phyloP scores from a whole-genome alignment of 1,140 invertebrate genomes.

The Drosophila azteca region DNA sequence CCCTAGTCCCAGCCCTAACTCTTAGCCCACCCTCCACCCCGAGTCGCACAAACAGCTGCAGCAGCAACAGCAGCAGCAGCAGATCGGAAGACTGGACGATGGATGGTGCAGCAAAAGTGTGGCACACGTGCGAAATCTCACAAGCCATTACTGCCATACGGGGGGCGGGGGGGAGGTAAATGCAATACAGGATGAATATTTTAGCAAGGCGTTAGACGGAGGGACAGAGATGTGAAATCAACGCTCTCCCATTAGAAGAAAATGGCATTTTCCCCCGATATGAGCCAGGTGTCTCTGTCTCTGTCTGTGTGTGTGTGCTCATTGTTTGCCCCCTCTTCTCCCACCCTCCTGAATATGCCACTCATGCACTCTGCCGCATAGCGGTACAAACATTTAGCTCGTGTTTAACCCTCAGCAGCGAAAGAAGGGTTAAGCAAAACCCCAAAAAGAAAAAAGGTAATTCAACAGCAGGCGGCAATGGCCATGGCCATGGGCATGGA shows the following conservation, averaged over 20 bases:
- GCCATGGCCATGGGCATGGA: not conserved
- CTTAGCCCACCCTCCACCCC: not conserved
- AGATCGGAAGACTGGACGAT: slow-evolving; percentile 25
- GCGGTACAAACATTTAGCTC: slow-evolving; percentile 70
- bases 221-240: slow-evolving; percentile 55
- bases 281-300: slow-evolving; percentile 30
- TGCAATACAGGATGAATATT: slow-evolving; percentile 81
- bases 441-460: slow-evolving; percentile 53
- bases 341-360: not conserved
- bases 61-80: not conserved
- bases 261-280: slow-evolving; percentile 63
- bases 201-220: slow-evolving; percentile 45
- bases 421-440: slow-evolving; percentile 47
- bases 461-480: slow-evolving; percentile 26
- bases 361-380: slow-evolving; percentile 38
- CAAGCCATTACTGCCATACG: slow-evolving; percentile 53
- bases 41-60: slow-evolving; percentile 19
- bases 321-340: not conserved
- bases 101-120: slow-evolving; percentile 58
- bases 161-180: slow-evolving; percentile 30
- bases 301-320: not conserved
- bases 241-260: slow-evolving; percentile 69
- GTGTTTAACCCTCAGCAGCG: slow-evolving; percentile 39
- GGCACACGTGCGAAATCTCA: slow-evolving; percentile 79
- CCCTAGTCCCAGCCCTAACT: slow-evolving; percentile 26